Base-by-base conservation (phyloP, 1,140 invertebrate genomes). In the Trichomalopsis sarcophagae region DNA sequence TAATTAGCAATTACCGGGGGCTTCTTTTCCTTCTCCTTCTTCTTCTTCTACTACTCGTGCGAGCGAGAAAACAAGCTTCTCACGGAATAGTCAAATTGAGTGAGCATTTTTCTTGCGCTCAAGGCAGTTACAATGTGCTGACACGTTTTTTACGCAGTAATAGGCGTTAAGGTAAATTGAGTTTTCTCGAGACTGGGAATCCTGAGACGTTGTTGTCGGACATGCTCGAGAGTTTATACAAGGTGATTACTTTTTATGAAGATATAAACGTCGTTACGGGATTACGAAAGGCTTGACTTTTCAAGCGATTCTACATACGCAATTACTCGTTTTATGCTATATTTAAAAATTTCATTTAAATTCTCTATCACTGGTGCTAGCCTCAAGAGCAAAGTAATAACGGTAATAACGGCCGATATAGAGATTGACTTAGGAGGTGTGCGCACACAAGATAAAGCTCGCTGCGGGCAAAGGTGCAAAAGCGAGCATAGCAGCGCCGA, bases 1-100 rank as follows among this genome's bases (percentile, higher is more conserved):
- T 62, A 62, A 62, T 88, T 86, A 85, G 82, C 82, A 88, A 88
- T 87, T 89, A 86, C 80, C 80, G 2, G 14, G 7, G 21, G n/a
- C n/a, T 36, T 47, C 73, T 66, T 55, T 21, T 17, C 40, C 23
- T 80, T 69, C 44, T 62, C 9, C 40, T 44, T 44, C 40, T 40
- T 33, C 33, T 27, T 36, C 33, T 36, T 5, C 33, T 36, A 36
- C 33, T 36, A 36, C 33, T 36, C 27, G 27, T 14, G 55, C 17
- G 21, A 62, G 17, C 21, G 55, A 62, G 55, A 21, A 17, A 62
- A 62, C 55, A 1, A 62, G 17, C 55, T 21, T 62, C 55, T 62
- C 55, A n/a, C 21, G 21, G 44, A 80, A 68, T 69, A 80, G 78
- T 14, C 36, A 80, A 80, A 80, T 80, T 80, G 78, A 44, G 27